Conservation (phyloP, 2,888 invertebrate genomes). For the Labia minor region DNA sequence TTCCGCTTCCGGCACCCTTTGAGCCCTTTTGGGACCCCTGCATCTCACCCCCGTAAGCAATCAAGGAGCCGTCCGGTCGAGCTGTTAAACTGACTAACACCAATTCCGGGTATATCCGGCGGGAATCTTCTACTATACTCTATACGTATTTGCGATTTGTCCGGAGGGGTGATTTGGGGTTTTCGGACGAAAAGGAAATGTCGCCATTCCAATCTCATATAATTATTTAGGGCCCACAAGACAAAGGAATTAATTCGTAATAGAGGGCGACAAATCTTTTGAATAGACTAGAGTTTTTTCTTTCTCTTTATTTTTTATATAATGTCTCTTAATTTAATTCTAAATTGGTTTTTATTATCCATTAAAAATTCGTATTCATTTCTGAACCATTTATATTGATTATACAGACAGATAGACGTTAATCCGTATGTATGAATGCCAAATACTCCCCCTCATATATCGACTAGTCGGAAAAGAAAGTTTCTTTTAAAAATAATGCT, state of each 20-base stretch:
- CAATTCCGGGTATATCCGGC: not conserved
- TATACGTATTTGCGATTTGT: not conserved
- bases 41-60: not conserved
- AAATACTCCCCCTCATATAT: too few species aligned
- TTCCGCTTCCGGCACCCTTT: not conserved
- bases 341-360: too few species aligned
- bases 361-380: too few species aligned
- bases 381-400: too few species aligned
- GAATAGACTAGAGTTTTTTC: not conserved
- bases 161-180: not conserved
- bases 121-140: not conserved
- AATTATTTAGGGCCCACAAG: not conserved
- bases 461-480: too few species aligned
- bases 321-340: not conserved
- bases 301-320: not conserved
- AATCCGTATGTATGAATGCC: too few species aligned
- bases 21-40: not conserved
- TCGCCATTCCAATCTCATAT: not conserved
- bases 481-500: too few species aligned
- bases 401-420: too few species aligned
- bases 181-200: too few species aligned
- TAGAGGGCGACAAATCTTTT: not conserved
- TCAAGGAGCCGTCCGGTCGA: constrained; percentile 5
- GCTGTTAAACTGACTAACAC: constrained; percentile 4
- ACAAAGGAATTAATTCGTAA: constrained; percentile 3